Evolutionary conservation across 1,140 invertebrate genomes (phyloP).

Genomic region (Hyphantria cunea): DNA sequence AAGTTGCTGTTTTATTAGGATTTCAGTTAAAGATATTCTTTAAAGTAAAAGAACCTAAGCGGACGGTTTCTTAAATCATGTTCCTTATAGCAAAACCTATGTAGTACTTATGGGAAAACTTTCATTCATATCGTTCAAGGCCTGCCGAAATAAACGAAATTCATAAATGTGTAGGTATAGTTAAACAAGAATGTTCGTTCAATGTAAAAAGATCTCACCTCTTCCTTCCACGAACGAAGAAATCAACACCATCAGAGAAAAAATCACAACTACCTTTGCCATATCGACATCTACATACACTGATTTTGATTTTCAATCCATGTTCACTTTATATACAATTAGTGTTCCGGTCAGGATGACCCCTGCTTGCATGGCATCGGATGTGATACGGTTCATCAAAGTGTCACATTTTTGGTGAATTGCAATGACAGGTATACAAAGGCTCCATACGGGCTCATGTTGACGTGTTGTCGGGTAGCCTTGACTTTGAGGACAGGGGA

Average conservation of each 20-base stretch:
- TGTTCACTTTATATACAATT: conserved; percentile 26
- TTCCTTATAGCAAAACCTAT: too few relatives aligned
- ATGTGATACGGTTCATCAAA: conserved; percentile 32
- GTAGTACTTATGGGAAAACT: too few relatives aligned
- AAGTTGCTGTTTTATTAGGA: too few relatives aligned
- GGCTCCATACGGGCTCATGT: conserved; percentile 16
- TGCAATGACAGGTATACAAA: conserved; percentile 33
- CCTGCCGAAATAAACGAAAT: too few relatives aligned
- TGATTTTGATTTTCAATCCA: neutral
- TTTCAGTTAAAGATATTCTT: too few relatives aligned
- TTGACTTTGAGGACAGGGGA: conserved; percentile 27
- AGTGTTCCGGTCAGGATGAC: conserved; percentile 11
- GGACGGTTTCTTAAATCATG: too few relatives aligned
- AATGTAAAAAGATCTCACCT: too few relatives aligned
- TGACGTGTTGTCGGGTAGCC: conserved; percentile 7
- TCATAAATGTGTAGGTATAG: too few relatives aligned
- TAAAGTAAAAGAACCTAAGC: too few relatives aligned
- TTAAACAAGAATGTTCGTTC: too few relatives aligned
- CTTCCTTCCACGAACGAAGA: conserved; percentile 15
- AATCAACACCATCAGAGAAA: conserved; percentile 17
- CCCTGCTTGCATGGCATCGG: conserved; percentile 21
- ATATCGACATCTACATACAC: conserved; percentile 16
- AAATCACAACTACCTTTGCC: conserved; percentile 15
- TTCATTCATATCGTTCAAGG: too few relatives aligned
- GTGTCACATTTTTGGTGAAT: conserved; percentile 35